Base-by-base conservation (phyloP, 2,888 invertebrate species). In the Mystacides longicornis region DNA sequence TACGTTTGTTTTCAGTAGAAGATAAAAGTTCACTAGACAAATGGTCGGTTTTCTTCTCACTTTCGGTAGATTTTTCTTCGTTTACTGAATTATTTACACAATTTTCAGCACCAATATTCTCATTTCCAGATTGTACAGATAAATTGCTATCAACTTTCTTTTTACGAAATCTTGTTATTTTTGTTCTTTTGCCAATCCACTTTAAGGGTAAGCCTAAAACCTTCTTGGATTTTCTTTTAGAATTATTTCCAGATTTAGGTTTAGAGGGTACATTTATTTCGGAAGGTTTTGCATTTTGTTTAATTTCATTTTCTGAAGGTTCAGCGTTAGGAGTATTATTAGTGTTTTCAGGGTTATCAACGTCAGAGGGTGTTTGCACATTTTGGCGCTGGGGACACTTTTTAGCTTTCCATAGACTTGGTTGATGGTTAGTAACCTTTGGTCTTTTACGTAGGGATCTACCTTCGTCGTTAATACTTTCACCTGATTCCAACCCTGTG, bases 401-500 rank as follows among this genome's bases (percentile, higher is more conserved):
- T 14, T 14, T 27, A 5, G 45, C 23, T 3, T 22, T 52, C 52
- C 27, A 23, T 14, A 52, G 22, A 45, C 19, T 16, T 23, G 43
- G 22, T 14, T 43, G 18, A 19, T 20, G 23, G 27, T 14, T 37
- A n/a, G 37, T 56, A 50, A 50, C 23, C 23, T 51, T 54, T 23
- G 59, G 50, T 51, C 57, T 52, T 45, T 57, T 54, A 16, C 54
- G 51, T 14, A 58, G 48, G 20, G 37, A 50, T 23, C 55, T 59
- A 31, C 48, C 51, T 54, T 55, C n/a, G 23, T 54, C 54, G 33
- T 58, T 54, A 23, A 55, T 49, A 19, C 48, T 37, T 31, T 54
- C 52, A 21, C 49, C 52, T 33, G 58, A 55, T 52, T 60, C 55
- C 42, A 57, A n/a, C 49, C 58, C 19, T 63, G 37, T 47, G 63